Conservation (phyloP, 1,140 invertebrate species). For the Schlechtendalia chinensis region DNA sequence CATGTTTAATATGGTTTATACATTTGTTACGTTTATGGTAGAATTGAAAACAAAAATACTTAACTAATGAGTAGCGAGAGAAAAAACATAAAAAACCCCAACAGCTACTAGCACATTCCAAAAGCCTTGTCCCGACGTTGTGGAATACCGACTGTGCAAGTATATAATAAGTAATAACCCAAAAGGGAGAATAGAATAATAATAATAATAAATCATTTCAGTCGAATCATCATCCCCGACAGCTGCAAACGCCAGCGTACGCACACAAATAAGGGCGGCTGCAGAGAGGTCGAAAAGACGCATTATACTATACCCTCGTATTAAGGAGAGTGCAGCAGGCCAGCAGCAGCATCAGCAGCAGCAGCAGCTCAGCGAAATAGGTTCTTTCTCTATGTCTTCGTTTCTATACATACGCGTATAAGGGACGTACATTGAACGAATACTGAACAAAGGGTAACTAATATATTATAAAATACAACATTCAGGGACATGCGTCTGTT, state of each 20-base stretch:
- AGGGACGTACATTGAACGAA: neutral
- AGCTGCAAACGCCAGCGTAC: conserved; percentile 23
- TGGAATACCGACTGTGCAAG: neutral
- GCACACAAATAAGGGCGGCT: neutral
- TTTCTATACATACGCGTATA: neutral
- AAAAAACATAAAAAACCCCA: too few relatives aligned
- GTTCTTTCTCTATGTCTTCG: neutral
- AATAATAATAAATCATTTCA: conserved; percentile 21
- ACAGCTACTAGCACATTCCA: neutral
- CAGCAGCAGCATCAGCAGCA: neutral
- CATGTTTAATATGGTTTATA: neutral
- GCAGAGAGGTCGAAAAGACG: neutral
- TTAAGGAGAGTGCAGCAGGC: neutral
- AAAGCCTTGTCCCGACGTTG: neutral
- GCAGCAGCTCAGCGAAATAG: neutral
- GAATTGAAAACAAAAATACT: neutral
- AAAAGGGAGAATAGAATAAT: neutral
- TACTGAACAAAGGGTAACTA: neutral
- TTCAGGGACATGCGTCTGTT: neutral
- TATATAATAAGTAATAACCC: neutral
- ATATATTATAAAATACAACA: neutral
- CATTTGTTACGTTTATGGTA: neutral
- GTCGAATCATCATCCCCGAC: conserved; percentile 21
- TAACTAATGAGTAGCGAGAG: neutral
- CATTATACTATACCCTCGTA: neutral